Evolutionary conservation across 1,140 invertebrate species (phyloP).

Genomic region (Apis mellifera): Amel_HAv3.1 CM009943.2:7710001-7710500

Average conservation of each 20-base stretch:
- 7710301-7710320: background rate
- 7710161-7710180: conserved; percentile 77
- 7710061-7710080: background rate
- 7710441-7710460: too few species aligned
- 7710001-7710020: conserved; percentile 73
- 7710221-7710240: conserved; percentile 71
- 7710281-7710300: conserved; percentile 62
- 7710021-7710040: conserved; percentile 58
- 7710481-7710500: background rate
- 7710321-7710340: conserved; percentile 3
- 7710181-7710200: conserved; percentile 76
- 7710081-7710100: background rate
- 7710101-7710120: conserved; percentile 58
- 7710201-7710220: conserved; percentile 77
- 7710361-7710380: background rate
- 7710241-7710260: conserved; percentile 60
- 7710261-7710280: conserved; percentile 42
- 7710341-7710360: background rate
- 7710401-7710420: background rate
- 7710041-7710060: conserved; percentile 2
- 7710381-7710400: background rate
- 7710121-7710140: conserved; percentile 66
- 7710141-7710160: conserved; percentile 76
- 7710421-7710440: too few species aligned
- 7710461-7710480: background rate